Conservation (phyloP, 2,888 invertebrate genomes). For the Polia nebulosa region DNA sequence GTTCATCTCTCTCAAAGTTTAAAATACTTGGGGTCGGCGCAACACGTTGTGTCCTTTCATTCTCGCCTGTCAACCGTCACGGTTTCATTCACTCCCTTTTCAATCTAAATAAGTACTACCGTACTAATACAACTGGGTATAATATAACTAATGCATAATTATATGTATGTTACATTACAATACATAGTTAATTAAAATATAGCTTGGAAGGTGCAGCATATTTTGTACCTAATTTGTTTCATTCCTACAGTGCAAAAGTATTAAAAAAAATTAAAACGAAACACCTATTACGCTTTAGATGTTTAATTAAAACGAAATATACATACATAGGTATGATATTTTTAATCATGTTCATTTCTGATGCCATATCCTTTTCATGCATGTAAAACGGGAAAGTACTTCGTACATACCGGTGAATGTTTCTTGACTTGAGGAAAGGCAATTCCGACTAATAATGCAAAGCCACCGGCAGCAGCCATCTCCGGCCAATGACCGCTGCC, state of each 20-base stretch:
- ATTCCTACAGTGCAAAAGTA: neutral
- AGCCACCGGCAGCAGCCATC: slow-evolving; percentile 44
- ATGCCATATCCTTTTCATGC: neutral
- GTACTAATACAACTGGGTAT: no score
- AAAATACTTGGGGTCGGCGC: no score
- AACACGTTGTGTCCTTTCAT: no score
- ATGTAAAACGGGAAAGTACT: slow-evolving; percentile 25
- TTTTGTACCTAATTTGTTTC: no score
- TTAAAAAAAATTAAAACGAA: no score
- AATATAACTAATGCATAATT: no score
- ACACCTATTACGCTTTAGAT: neutral
- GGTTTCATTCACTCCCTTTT: no score
- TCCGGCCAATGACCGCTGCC: slow-evolving; percentile 59
- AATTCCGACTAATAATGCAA: slow-evolving; percentile 55
- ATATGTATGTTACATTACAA: no score
- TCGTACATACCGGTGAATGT: slow-evolving; percentile 43
- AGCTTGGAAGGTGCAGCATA: no score
- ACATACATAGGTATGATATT: neutral
- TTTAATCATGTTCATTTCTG: neutral
- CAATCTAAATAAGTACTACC: no score
- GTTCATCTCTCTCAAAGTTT: no score
- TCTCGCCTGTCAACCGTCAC: no score
- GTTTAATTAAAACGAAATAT: neutral
- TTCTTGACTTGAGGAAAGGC: slow-evolving; percentile 51
- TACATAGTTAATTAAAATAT: neutral